phyloP scores from a whole-genome alignment of 2,113 vertebrate genomes.

The Corythornis madagascariensis region DNA sequence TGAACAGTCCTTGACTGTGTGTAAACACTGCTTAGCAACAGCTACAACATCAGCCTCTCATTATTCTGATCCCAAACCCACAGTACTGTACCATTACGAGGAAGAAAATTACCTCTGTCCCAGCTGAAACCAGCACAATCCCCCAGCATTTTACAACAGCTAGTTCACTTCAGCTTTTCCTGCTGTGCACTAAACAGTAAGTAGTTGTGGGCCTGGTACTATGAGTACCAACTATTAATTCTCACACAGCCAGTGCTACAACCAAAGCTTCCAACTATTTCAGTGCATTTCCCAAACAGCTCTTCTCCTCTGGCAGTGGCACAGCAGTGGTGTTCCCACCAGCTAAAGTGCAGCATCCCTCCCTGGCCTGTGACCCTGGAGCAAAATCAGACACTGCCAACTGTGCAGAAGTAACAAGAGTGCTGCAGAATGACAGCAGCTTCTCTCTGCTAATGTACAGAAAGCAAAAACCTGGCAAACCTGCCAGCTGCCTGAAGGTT shows the following conservation, averaged over 20 bases:
- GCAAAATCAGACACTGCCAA: neutral
- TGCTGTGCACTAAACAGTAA: neutral
- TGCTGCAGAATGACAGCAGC: neutral
- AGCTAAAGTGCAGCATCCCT: neutral
- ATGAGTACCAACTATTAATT: neutral
- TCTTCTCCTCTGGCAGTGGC: neutral
- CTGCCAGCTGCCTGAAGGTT: neutral
- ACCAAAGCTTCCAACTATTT: neutral
- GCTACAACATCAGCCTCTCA: neutral
- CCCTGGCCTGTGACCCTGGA: neutral
- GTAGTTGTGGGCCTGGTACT: no score
- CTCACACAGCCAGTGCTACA: neutral
- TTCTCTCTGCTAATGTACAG: neutral
- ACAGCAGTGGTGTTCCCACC: neutral
- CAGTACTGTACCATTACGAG: neutral
- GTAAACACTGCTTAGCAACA: neutral
- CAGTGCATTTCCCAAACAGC: neutral
- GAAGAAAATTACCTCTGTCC: neutral
- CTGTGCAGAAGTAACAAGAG: neutral
- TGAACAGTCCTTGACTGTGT: neutral
- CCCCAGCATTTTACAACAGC: neutral
- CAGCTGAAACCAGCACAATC: neutral
- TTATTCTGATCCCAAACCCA: neutral
- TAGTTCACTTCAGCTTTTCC: neutral
- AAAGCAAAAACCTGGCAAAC: neutral